These are phyloP conservation scores for Agapetus fuscipes DNA, from an alignment of 2,888 invertebrate species.

Conservation along the genomic window DNA sequence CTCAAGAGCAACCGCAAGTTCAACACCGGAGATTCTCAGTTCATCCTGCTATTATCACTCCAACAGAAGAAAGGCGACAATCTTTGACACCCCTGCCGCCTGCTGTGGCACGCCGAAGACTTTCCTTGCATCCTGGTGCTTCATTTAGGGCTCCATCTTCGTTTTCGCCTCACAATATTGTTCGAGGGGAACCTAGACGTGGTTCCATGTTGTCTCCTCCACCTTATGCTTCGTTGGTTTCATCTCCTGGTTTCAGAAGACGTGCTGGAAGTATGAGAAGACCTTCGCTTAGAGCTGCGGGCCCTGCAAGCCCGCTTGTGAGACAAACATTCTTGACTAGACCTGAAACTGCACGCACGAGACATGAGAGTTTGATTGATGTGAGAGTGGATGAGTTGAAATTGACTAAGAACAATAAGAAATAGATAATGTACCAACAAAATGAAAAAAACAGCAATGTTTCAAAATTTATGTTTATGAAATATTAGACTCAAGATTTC, in stretches of 20 bases:
- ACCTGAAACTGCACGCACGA: slow-evolving; percentile 36
- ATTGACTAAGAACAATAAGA: no score
- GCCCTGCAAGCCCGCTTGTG: slow-evolving; percentile 25
- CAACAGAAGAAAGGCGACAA: slow-evolving; percentile 23
- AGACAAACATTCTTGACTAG: slow-evolving; percentile 29
- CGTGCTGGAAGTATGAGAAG: slow-evolving; percentile 19
- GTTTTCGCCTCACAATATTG: no score
- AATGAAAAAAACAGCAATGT: no score
- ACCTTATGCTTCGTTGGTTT: slow-evolving; percentile 25
- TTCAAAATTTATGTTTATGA: no score
- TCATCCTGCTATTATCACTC: slow-evolving; percentile 29
- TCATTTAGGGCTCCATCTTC: slow-evolving; percentile 39
- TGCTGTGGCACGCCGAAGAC: slow-evolving; percentile 18
- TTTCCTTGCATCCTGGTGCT: slow-evolving; percentile 28
- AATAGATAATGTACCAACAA: no score
- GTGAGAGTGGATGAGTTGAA: slow-evolving; percentile 27
- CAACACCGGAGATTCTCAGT: slow-evolving; percentile 33
- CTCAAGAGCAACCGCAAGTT: slow-evolving; percentile 22
- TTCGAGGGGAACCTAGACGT: slow-evolving; percentile 40
- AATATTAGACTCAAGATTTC: no score
- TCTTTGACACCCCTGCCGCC: slow-evolving; percentile 26
- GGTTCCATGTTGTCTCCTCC: slow-evolving; percentile 37
- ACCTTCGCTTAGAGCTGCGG: slow-evolving; percentile 36
- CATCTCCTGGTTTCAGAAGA: slow-evolving; percentile 4
- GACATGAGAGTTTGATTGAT: slow-evolving; percentile 31